Conservation (phyloP, 2,113 vertebrate genomes). For the Ginglymostoma cirratum region DNA sequence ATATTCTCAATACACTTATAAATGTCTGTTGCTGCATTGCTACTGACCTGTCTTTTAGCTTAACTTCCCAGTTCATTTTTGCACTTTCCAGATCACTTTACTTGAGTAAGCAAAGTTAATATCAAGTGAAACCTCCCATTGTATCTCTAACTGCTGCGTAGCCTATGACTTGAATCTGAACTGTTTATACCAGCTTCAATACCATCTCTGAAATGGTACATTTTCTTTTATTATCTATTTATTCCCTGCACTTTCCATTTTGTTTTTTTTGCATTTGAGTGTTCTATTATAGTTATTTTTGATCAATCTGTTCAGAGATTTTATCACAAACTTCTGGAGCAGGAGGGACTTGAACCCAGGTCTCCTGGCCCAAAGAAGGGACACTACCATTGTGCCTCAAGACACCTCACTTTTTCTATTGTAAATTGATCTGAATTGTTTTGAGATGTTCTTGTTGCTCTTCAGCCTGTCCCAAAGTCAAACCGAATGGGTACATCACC, state of each 20-base stretch:
- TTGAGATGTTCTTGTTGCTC: neutral
- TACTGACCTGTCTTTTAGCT: no score
- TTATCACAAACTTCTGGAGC: no score
- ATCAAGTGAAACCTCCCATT: neutral
- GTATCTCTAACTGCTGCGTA: neutral
- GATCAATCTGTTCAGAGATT: no score
- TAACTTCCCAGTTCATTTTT: no score
- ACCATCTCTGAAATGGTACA: neutral
- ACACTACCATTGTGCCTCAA: no score
- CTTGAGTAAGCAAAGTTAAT: neutral
- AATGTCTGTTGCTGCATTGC: no score
- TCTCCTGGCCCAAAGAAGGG: no score
- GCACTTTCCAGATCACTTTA: no score
- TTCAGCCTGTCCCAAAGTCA: neutral
- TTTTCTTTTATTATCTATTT: neutral
- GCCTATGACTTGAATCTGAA: neutral
- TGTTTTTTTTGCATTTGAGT: neutral
- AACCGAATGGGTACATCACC: neutral
- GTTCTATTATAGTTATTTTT: no score
- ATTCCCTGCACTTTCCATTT: neutral
- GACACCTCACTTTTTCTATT: neutral
- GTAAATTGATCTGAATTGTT: neutral
- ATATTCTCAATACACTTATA: no score
- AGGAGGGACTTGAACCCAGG: no score
- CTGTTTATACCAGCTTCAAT: neutral